Evolutionary conservation across 2,797 vertebrate species (phyloP), one percentile per base, ranked within the genome.

Genomic region (Sciurus vulgaris): DNA sequence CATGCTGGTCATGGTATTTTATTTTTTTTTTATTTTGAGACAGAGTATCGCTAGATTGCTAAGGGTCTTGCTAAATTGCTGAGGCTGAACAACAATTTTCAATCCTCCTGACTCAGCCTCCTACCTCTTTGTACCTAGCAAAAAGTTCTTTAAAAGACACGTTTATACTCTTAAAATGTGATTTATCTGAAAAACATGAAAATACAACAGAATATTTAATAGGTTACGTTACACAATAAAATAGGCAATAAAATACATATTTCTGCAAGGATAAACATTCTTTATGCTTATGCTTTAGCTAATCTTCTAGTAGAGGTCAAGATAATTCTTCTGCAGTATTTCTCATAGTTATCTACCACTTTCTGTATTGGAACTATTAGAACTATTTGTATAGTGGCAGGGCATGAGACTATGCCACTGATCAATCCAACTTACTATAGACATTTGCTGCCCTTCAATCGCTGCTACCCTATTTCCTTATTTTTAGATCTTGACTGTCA

Each of bases 401-500:
- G 51, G 41, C 38, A 81, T 72, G 44, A 91, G 79, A 70, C 59
- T 86, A 30, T 22, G 61, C 10, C 87, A 90, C 28, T 51, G 69
- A 78, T 54, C 47, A 89, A 33, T 59, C 44, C 59, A 91, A 84
- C 4, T 67, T 59, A 82, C 47, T 26, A 11, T 1, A 49, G 70
- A 26, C 26, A 70, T 92, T 76, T 87, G 38, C 24, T 73, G 22
- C 5, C n/a, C 59, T 18, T 24, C 63, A 84, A 30, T 93, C 83
- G 84, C n/a, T 69, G 73, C 14, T 84, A 89, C 56, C 56, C 78
- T 91, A 65, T 78, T 54, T 74, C 26, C 77, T 94, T 86, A 92
- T 56, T 93, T 77, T 79, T 87, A 93, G 44, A 56, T 93, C 51
- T 65, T 95, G 69, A 96, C 28, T 41, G 18, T 47, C 20, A 89